Base-by-base conservation (phyloP, 2,113 vertebrate species). In the Gulo gulo region DNA sequence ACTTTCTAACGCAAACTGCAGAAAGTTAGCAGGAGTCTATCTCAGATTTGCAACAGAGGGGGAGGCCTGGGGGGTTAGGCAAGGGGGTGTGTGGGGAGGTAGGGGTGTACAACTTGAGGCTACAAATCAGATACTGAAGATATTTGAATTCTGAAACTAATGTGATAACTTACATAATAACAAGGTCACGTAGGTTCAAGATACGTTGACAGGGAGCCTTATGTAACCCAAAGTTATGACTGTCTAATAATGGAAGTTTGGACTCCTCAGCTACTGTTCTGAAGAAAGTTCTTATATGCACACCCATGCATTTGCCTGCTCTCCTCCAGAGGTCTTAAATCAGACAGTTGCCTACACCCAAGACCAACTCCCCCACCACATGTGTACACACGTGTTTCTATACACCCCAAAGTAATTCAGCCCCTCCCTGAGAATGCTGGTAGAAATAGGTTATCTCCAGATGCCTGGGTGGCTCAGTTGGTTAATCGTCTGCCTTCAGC, bases 141-240 rank as follows among this genome's bases (percentile, higher is more conserved):
- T 55, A 31, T 80, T 55, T 78, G 26, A 61, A 36, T 76, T 80
- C 59, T 50, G 50, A 88, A 94, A 81, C 29, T 34, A 92, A 63
- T 34, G 24, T 89, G 50, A 65, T 81, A 50, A 52, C 34, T 55
- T 65, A 61, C n/a, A 11, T 67, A 20, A 36, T 63, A 42, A 23
- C 6, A 82, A 55, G 39, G 59, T 13, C 50, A 78, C 20, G 31
- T 23, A 18, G 3, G 47, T 82, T 87, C 59, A 36, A 79, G 59
- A 61, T 39, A 24, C 52, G 24, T 81, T 83, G 52, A 93, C 7
- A 80, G 57, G 34, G 39, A 86, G 23, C 20, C 39, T 34, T 73
- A 7, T 15, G 31, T 79, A 59, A 47, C 6, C 50, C 65, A 93
- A 93, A 94, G 26, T 10, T 76, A 10, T 63, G 71, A 74, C 20